phyloP scores from a whole-genome alignment of 2,797 vertebrate genomes.

The Brotogeris chrysoptera region DNA sequence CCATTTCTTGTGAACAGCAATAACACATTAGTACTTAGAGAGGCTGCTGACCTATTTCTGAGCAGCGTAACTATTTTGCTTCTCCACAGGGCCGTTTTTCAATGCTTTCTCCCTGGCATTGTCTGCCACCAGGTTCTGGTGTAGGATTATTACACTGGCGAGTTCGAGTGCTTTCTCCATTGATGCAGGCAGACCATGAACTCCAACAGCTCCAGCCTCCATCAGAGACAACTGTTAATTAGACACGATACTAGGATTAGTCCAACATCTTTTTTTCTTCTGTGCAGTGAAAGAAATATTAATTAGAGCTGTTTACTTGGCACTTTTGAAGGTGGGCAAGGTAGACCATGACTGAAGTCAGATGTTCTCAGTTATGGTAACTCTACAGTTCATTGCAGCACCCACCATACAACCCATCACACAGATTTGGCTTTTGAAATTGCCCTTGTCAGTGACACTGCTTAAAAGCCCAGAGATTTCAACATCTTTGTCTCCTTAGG shows the following conservation, averaged over 20 bases:
- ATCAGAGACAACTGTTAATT: not conserved
- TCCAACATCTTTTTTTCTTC: not conserved
- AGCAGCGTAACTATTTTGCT: not conserved
- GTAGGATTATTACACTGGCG: constrained; percentile 66
- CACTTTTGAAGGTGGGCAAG: not conserved
- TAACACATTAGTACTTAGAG: not conserved
- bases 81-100: constrained; percentile 39
- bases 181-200: constrained; percentile 69
- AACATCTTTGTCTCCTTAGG: not conserved
- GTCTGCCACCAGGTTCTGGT: constrained; percentile 41
- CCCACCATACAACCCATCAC: not conserved
- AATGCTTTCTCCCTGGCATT: constrained; percentile 73
- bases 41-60: constrained; percentile 2
- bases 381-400: not conserved
- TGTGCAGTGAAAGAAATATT: not conserved
- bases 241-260: not conserved
- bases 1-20: not conserved
- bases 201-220: constrained; percentile 77
- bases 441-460: not conserved
- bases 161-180: constrained; percentile 61
- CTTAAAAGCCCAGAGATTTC: not conserved
- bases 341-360: not conserved
- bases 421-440: not conserved
- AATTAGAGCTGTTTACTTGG: not conserved
- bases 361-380: not conserved